Percentiles rank a stretch among this genome's conserved stretches.
Conservation (phyloP, 2,113 vertebrate genomes). For the Panthera uncia region DNA sequence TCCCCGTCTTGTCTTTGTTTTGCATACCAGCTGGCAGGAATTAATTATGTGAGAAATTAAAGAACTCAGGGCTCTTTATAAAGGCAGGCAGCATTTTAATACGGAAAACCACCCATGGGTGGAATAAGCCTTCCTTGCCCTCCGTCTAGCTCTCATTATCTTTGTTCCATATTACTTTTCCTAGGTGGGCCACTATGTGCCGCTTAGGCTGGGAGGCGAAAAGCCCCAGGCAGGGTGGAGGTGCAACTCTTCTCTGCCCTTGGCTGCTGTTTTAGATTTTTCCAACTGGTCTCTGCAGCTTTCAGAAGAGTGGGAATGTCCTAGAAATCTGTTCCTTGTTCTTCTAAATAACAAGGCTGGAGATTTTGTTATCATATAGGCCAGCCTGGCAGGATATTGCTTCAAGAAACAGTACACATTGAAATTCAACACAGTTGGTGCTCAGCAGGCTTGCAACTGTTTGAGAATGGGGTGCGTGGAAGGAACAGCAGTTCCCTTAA, state of each 20-base stretch:
- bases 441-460: slow-evolving; percentile 66
- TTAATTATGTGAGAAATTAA: slow-evolving; percentile 79
- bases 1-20: slow-evolving; percentile 79
- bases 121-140: slow-evolving; percentile 71
- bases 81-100: slow-evolving; percentile 76
- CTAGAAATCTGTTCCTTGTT: slow-evolving; percentile 76
- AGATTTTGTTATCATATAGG: slow-evolving; percentile 76
- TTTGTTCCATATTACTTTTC: slow-evolving; percentile 48
- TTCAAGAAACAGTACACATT: slow-evolving; percentile 72
- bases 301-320: slow-evolving; percentile 73
- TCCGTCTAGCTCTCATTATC: slow-evolving; percentile 64
- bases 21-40: slow-evolving; percentile 81
- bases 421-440: slow-evolving; percentile 77
- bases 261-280: slow-evolving; percentile 67
- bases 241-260: slow-evolving; percentile 58
- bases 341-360: slow-evolving; percentile 75
- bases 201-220: background rate
- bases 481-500: slow-evolving; percentile 74
- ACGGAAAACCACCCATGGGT: slow-evolving; percentile 74
- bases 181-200: slow-evolving; percentile 49
- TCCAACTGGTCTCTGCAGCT: slow-evolving; percentile 69
- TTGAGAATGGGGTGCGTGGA: slow-evolving; percentile 58
- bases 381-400: slow-evolving; percentile 74
- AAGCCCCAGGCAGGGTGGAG: slow-evolving; percentile 28
- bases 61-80: slow-evolving; percentile 76